These are phyloP conservation scores for Synodontis membranacea DNA, from an alignment of 2,113 vertebrate species.

Conservation along the genomic window DNA sequence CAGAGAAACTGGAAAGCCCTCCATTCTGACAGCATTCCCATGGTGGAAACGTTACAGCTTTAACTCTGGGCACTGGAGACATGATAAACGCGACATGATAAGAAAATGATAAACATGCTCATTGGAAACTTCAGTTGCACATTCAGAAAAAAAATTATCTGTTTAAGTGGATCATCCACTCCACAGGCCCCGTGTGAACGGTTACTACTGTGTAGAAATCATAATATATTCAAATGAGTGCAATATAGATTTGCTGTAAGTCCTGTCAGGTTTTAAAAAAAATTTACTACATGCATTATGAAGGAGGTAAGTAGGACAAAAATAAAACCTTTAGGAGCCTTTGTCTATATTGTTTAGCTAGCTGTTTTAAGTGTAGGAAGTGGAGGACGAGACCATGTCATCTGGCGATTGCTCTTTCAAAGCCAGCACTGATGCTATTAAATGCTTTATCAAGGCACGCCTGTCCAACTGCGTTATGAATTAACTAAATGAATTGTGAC, in stretches of 20 bases:
- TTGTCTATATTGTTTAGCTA: not conserved
- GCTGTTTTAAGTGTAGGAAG: conserved; percentile 62
- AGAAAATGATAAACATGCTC: not conserved
- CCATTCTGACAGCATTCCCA: too few relatives aligned
- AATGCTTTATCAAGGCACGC: conserved; percentile 79
- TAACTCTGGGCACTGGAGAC: too few relatives aligned
- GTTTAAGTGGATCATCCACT: too few relatives aligned
- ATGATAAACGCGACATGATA: too few relatives aligned
- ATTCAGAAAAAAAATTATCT: too few relatives aligned
- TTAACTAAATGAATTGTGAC: conserved; percentile 82
- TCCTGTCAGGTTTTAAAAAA: not conserved
- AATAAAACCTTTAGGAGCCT: not conserved
- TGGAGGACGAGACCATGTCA: conserved; percentile 66
- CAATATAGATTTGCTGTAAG: not conserved
- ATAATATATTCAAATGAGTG: not conserved
- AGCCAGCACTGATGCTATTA: conserved; percentile 75
- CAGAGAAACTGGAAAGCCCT: too few relatives aligned
- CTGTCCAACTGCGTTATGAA: conserved; percentile 78
- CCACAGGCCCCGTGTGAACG: too few relatives aligned
- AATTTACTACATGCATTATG: not conserved
- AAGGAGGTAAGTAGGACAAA: not conserved
- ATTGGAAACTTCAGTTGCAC: not conserved
- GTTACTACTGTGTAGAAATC: not conserved
- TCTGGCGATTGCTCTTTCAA: conserved; percentile 72
- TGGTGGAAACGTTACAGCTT: too few relatives aligned